phyloP scores from a whole-genome alignment of 2,113 vertebrate genomes.

The Alligator mississippiensis region DNA sequence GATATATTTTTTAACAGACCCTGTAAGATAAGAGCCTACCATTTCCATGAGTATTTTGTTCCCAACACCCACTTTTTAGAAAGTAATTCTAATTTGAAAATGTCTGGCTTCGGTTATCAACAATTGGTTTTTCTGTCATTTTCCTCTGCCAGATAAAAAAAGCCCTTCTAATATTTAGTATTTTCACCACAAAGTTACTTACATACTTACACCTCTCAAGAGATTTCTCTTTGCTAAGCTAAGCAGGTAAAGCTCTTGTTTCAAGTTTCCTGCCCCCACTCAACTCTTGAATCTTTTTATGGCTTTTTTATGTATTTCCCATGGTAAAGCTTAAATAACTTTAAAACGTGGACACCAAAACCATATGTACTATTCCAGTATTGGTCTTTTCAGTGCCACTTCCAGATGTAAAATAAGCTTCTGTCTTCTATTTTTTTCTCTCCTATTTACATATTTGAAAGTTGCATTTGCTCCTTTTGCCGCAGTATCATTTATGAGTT shows the following conservation, averaged over 20 bases:
- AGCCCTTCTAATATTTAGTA: neutral
- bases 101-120: neutral
- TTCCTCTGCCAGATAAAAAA: neutral
- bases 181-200: neutral
- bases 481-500: neutral
- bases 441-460: neutral
- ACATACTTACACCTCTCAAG: neutral
- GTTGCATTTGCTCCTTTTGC: fast-evolving
- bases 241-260: neutral
- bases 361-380: neutral
- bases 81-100: neutral
- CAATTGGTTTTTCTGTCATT: neutral
- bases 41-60: neutral
- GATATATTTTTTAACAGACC: neutral
- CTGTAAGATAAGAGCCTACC: neutral
- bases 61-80: neutral
- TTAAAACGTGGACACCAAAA: neutral
- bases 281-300: neutral
- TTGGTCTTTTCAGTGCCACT: neutral
- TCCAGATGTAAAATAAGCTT: neutral
- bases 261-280: neutral
- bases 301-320: neutral
- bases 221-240: neutral
- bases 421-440: neutral
- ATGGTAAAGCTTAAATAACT: neutral